These are phyloP conservation scores for Lutjanus erythropterus DNA, from an alignment of 2,113 vertebrate genomes.

Conservation along the genomic window DNA sequence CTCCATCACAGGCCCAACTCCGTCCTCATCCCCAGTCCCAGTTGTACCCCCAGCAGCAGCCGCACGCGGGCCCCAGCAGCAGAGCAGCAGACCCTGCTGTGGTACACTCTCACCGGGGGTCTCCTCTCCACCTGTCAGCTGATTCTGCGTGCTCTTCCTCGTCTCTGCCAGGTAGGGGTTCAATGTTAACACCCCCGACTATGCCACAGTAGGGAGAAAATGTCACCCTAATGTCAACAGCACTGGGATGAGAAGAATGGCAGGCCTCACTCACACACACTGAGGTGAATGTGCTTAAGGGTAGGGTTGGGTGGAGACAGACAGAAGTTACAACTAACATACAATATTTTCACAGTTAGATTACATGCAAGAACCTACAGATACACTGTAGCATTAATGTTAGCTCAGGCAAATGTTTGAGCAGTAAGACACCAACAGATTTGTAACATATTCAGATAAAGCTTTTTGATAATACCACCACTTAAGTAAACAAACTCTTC, in stretches of 20 bases:
- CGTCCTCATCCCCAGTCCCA: slow-evolving; percentile 65
- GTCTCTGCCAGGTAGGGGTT: slow-evolving; percentile 80
- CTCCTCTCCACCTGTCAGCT: slow-evolving; percentile 59
- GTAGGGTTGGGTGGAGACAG: slow-evolving; percentile 54
- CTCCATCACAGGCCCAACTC: slow-evolving; percentile 48
- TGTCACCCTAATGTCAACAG: slow-evolving; percentile 79
- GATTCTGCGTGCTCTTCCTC: slow-evolving; percentile 63
- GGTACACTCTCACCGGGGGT: slow-evolving; percentile 66
- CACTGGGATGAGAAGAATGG: slow-evolving; percentile 67
- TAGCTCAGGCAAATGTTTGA: slow-evolving; percentile 51
- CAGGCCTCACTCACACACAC: slow-evolving; percentile 67
- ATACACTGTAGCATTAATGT: slow-evolving; percentile 12
- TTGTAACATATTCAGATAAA: slow-evolving; percentile 26
- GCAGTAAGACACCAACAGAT: background rate
- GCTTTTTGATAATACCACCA: background rate
- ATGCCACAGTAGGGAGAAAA: slow-evolving; percentile 76
- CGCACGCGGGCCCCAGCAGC: slow-evolving; percentile 50
- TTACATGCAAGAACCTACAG: slow-evolving; percentile 36
- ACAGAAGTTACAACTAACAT: slow-evolving; percentile 44
- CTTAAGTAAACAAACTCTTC: slow-evolving; percentile 9
- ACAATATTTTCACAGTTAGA: slow-evolving; percentile 32
- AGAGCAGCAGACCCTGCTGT: slow-evolving; percentile 56
- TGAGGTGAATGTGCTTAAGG: slow-evolving; percentile 66
- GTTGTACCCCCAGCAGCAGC: slow-evolving; percentile 38
- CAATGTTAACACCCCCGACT: slow-evolving; percentile 53